Conservation (phyloP, 2,113 vertebrate genomes). For the Pitta sordida region DNA sequence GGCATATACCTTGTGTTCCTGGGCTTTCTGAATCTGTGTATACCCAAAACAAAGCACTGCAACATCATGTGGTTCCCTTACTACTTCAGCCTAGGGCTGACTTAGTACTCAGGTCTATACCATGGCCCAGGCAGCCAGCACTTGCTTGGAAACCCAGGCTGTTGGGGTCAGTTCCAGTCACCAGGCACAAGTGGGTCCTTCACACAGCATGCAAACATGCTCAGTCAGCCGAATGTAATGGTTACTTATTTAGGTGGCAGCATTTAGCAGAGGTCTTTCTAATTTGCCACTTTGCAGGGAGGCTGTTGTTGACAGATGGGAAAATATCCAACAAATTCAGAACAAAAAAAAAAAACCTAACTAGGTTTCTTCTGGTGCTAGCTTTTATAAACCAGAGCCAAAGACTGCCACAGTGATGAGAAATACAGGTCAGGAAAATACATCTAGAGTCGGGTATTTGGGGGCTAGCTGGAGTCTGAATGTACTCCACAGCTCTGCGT, state of each 20-base stretch:
- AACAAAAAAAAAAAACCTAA: background rate
- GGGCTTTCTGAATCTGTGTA: background rate
- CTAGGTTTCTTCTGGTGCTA: background rate
- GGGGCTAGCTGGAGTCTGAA: background rate
- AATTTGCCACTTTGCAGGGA: background rate
- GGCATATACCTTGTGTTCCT: background rate
- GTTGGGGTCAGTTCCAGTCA: background rate
- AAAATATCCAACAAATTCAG: background rate
- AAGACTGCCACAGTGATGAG: background rate
- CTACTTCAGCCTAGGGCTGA: background rate
- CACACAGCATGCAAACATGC: background rate
- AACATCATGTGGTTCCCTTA: rapidly evolving
- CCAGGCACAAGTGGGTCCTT: background rate
- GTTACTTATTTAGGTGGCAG: background rate
- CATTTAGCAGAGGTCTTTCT: background rate
- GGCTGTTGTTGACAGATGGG: background rate
- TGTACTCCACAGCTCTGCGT: rapidly evolving
- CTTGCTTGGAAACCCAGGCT: rapidly evolving
- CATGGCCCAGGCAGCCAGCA: background rate
- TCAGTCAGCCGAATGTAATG: background rate
- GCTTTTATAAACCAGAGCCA: background rate
- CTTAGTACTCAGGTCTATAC: background rate
- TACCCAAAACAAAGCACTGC: background rate
- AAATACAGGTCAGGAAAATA: background rate
- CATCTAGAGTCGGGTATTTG: background rate